phyloP scores from a whole-genome alignment of 2,888 invertebrate species.

The Trichopria drosophilae region DNA sequence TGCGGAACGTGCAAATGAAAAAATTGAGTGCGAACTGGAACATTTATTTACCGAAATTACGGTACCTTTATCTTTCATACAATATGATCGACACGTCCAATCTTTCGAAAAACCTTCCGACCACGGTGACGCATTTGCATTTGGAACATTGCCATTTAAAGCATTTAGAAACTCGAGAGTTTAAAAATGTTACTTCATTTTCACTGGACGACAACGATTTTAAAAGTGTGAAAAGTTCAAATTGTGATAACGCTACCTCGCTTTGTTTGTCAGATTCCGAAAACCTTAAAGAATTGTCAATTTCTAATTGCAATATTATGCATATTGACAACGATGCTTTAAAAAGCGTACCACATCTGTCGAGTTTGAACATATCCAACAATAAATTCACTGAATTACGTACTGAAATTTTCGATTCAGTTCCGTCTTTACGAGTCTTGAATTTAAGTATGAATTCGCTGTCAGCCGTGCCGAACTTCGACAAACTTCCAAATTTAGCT shows the following conservation, averaged over 20 bases:
- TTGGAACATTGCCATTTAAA: slow-evolving; percentile 6
- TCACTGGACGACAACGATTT: slow-evolving; percentile 15
- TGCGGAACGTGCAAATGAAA: slow-evolving; percentile 7
- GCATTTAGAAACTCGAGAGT: neutral
- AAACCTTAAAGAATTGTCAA: slow-evolving; percentile 15
- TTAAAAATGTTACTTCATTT: neutral
- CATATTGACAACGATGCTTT: slow-evolving; percentile 26
- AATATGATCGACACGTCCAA: slow-evolving; percentile 10
- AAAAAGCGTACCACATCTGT: slow-evolving; percentile 14
- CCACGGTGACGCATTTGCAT: slow-evolving; percentile 9
- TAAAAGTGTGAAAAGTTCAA: neutral
- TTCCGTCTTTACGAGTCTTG: slow-evolving; percentile 9
- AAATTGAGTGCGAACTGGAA: slow-evolving; percentile 3
- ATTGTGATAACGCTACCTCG: neutral
- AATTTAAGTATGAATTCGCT: slow-evolving; percentile 17
- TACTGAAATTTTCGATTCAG: slow-evolving; percentile 10
- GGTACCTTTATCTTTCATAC: slow-evolving; percentile 14
- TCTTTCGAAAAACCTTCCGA: slow-evolving; percentile 6
- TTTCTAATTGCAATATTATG: slow-evolving; percentile 14
- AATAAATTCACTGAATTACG: slow-evolving; percentile 21
- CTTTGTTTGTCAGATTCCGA: slow-evolving; percentile 13
- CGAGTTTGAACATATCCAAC: slow-evolving; percentile 22
- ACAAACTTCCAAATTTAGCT: slow-evolving; percentile 12
- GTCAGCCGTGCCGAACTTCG: slow-evolving; percentile 9
- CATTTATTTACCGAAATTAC: slow-evolving; percentile 16